Base-by-base conservation (phyloP, 2,113 vertebrate genomes). In the Oxyura jamaicensis region DNA sequence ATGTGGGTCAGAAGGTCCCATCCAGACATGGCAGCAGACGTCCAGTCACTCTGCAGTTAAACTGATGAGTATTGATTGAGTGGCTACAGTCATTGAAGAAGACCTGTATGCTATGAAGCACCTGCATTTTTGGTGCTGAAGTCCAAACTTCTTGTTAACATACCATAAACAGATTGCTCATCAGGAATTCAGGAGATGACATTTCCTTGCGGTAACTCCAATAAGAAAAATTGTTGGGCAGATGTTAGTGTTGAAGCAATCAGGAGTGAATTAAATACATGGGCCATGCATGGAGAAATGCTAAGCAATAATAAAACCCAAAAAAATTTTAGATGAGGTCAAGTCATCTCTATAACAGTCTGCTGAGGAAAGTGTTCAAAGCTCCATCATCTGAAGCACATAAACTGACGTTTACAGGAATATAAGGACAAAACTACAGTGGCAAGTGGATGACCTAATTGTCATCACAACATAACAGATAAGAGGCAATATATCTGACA, bases 41-140 rank as follows among this genome's bases (percentile, higher is more conserved):
- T 33, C 11, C 20, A 33, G 29, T 42, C 48, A 15, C 68, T 15
- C 48, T 35, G 42, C 39, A n/a, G 39, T 13, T 16, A 55, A 42
- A n/a, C 8, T 1, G 2, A 55, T 6, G 26, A 58, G 62, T 28
- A 33, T 0, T 0, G 1, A 42, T 0, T 0, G 1, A 42, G 23
- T 1, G 3, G 28, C 21, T 46, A 21, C 22, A 31, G 31, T 69
- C 48, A 52, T 26, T 53, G 44, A 42, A 14, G 25, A 75, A 23
- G 41, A 83, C 44, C 8, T 28, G 44, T 14, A 41, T 66, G n/a
- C 28, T 68, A 29, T 12, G 11, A 65, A 93, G 39, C 3, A 14
- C 19, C 23, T 20, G 23, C 35, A 28, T 52, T 75, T 91, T 33
- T 53, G 65, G 42, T 78, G 66, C 53, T 83, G 69, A 93, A 91